phyloP scores from a whole-genome alignment of 2,888 invertebrate species.

The Diarsia brunnea region DNA sequence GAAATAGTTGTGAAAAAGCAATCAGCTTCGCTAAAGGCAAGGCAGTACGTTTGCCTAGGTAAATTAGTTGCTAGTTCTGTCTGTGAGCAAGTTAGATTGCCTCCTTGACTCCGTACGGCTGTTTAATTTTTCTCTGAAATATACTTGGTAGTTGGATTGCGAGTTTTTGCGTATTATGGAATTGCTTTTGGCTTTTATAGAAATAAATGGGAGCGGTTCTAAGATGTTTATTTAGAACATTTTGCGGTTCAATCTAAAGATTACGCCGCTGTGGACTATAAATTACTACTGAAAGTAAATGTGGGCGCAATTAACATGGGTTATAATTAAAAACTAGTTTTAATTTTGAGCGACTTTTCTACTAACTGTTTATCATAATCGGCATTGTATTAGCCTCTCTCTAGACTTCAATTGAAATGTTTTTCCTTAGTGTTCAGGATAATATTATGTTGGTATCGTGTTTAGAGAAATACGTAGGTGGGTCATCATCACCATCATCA shows the following conservation, averaged over 20 bases:
- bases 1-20: conserved; percentile 79
- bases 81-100: conserved; percentile 85
- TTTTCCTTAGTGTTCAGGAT: too few relatives aligned
- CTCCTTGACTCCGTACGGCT: conserved; percentile 73
- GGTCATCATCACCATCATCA: too few relatives aligned
- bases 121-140: conserved; percentile 76
- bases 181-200: conserved; percentile 20
- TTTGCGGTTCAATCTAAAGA: not conserved
- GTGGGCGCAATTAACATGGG: too few relatives aligned
- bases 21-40: conserved; percentile 71
- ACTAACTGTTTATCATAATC: too few relatives aligned
- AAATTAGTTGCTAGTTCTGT: conserved; percentile 83
- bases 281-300: too few relatives aligned
- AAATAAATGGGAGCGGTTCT: not conserved
- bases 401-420: too few relatives aligned
- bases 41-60: conserved; percentile 78
- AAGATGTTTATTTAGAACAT: not conserved
- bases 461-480: too few relatives aligned
- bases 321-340: too few relatives aligned
- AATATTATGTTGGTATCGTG: too few relatives aligned
- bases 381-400: not conserved
- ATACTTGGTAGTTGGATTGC: conserved; percentile 42
- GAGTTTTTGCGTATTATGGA: conserved; percentile 29
- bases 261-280: too few relatives aligned
- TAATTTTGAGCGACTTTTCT: too few relatives aligned